phyloP scores from a whole-genome alignment of 2,797 vertebrate species.

The Brachyalestes nurse region DNA sequence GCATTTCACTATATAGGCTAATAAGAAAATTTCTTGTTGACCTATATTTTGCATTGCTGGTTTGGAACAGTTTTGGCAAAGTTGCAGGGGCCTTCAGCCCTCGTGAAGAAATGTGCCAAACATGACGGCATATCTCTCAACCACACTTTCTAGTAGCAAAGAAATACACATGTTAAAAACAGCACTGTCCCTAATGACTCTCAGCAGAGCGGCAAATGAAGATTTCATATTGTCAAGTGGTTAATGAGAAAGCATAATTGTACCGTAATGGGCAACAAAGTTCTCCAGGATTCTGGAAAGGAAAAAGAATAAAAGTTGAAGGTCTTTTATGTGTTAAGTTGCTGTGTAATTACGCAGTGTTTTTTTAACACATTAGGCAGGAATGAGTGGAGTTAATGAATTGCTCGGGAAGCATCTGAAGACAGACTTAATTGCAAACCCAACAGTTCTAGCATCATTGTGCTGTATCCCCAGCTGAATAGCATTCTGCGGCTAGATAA shows the following conservation, averaged over 20 bases:
- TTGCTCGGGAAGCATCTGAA: conserved; percentile 81
- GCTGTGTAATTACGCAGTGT: conserved; percentile 71
- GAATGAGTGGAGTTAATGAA: conserved; percentile 81
- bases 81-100: neutral
- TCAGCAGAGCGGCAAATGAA: conserved; percentile 67
- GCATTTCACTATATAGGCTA: neutral
- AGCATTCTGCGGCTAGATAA: conserved; percentile 77
- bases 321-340: conserved; percentile 75
- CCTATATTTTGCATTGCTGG: neutral
- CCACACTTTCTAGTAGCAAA: conserved; percentile 24
- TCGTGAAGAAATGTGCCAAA: conserved; percentile 5
- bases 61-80: neutral
- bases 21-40: neutral
- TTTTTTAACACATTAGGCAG: conserved; percentile 72
- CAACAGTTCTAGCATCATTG: conserved; percentile 76
- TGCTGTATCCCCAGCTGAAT: conserved; percentile 76
- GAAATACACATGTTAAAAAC: conserved; percentile 46
- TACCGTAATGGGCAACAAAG: conserved; percentile 67
- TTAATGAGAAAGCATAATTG: conserved; percentile 74
- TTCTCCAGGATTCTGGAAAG: conserved; percentile 65
- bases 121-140: conserved; percentile 9
- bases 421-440: conserved; percentile 81
- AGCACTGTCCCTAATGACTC: conserved; percentile 68
- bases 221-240: conserved; percentile 56
- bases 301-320: conserved; percentile 64